These are phyloP conservation scores for Choristoneura fumiferana DNA, from an alignment of 1,140 invertebrate genomes.

Conservation along the genomic window DNA sequence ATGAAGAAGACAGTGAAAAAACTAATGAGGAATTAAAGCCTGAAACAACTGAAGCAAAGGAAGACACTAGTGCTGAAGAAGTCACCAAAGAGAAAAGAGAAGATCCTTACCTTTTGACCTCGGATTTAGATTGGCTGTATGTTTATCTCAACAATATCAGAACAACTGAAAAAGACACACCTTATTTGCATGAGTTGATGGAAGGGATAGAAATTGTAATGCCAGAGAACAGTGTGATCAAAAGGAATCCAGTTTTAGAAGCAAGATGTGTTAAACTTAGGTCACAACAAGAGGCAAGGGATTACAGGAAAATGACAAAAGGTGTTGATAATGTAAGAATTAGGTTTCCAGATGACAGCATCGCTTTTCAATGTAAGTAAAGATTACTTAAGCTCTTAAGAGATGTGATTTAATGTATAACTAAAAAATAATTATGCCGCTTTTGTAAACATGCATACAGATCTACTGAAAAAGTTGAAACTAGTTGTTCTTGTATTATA, in stretches of 20 bases:
- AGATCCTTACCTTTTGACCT: slow-evolving; percentile 44
- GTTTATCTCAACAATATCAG: slow-evolving; percentile 72
- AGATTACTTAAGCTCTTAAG: no score
- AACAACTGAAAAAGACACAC: slow-evolving; percentile 58
- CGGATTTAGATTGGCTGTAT: slow-evolving; percentile 82
- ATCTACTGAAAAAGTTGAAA: no score
- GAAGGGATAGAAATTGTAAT: slow-evolving; percentile 82
- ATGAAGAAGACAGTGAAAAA: slow-evolving; percentile 20
- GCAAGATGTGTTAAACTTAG: slow-evolving; percentile 86
- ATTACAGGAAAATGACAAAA: slow-evolving; percentile 90
- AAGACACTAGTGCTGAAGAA: slow-evolving; percentile 30
- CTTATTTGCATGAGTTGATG: slow-evolving; percentile 85
- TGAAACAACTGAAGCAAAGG: slow-evolving; percentile 40
- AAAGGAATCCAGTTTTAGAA: slow-evolving; percentile 88
- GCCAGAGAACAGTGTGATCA: slow-evolving; percentile 84
- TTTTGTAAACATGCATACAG: no score
- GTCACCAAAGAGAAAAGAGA: slow-evolving; percentile 24
- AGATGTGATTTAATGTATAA: no score
- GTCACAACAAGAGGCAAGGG: slow-evolving; percentile 84
- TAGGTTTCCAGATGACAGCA: slow-evolving; percentile 85
- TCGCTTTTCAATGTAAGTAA: slow-evolving; percentile 88
- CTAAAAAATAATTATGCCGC: no score
- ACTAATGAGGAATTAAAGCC: slow-evolving; percentile 35
- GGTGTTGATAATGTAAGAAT: slow-evolving; percentile 84
- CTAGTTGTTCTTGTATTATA: no score